Evolutionary conservation across 2,888 invertebrate species (phyloP).

Genomic region (Euplagia quadripunctaria): DNA sequence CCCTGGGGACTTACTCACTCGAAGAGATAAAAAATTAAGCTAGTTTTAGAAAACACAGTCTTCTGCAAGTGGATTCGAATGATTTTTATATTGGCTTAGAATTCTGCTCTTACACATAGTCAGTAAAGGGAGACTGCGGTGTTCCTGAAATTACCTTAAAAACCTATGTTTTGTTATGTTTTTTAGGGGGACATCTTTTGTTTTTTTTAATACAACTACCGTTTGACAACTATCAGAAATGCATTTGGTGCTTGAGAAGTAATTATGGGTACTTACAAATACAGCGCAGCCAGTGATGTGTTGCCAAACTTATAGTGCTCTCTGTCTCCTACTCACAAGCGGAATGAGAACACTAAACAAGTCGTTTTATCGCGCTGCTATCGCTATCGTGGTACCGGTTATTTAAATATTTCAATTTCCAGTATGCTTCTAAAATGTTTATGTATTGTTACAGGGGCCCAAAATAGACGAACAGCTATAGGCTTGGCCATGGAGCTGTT

Average conservation of each 20-base stretch:
- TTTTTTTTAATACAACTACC: too few species aligned
- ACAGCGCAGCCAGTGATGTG: neutral
- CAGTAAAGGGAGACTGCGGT: too few species aligned
- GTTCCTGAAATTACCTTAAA: too few species aligned
- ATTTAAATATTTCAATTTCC: neutral
- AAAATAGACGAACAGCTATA: conserved; percentile 91
- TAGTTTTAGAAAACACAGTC: neutral
- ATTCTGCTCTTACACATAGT: too few species aligned
- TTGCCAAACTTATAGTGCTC: neutral
- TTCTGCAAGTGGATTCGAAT: neutral
- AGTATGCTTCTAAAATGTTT: neutral
- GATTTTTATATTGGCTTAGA: too few species aligned
- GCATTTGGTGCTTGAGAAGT: too few species aligned
- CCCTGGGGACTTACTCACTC: neutral
- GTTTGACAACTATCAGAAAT: neutral
- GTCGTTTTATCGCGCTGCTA: neutral
- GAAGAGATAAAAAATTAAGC: neutral
- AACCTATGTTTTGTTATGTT: too few species aligned
- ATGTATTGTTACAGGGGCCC: conserved; percentile 90
- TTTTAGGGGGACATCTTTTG: too few species aligned
- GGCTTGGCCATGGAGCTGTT: conserved; percentile 95
- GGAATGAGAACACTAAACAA: neutral
- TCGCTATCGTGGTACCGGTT: neutral
- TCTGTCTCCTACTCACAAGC: neutral
- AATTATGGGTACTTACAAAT: neutral